phyloP scores from a whole-genome alignment of 2,888 invertebrate genomes.

The Leucania comma region DNA sequence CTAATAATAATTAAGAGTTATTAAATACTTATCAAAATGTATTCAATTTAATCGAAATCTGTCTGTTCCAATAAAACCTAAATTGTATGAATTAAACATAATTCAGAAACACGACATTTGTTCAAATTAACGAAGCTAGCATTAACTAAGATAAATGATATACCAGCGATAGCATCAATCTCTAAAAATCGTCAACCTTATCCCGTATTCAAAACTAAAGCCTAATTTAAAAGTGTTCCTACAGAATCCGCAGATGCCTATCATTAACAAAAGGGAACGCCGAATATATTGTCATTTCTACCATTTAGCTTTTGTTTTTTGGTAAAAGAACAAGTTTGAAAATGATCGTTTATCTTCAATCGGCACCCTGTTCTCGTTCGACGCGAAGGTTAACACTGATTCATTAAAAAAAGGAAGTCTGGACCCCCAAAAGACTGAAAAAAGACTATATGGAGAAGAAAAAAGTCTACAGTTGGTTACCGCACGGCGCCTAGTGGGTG shows the following conservation, averaged over 20 bases:
- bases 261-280: slow-evolving; percentile 78
- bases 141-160: slow-evolving; percentile 21
- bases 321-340: slow-evolving; percentile 67
- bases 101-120: slow-evolving; percentile 5
- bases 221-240: slow-evolving; percentile 74
- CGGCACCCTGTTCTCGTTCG: slow-evolving; percentile 90
- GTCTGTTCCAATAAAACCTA: slow-evolving; percentile 7
- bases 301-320: slow-evolving; percentile 74
- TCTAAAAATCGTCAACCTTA: slow-evolving; percentile 23
- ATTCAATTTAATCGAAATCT: not conserved
- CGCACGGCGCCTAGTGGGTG: slow-evolving; percentile 89
- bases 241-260: slow-evolving; percentile 78
- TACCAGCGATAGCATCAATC: slow-evolving; percentile 23
- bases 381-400: slow-evolving; percentile 90
- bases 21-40: slow-evolving; percentile 1
- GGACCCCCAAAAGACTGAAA: slow-evolving; percentile 90
- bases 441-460: slow-evolving; percentile 80
- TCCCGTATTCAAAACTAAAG: slow-evolving; percentile 58
- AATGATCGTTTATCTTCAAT: slow-evolving; percentile 87
- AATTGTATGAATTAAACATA: slow-evolving; percentile 22
- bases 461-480: slow-evolving; percentile 88
- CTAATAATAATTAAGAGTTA: slow-evolving; percentile 4
- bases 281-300: slow-evolving; percentile 86
- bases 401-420: slow-evolving; percentile 88
- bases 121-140: slow-evolving; percentile 36